These are phyloP conservation scores for Chascanopsetta lugubris DNA, from an alignment of 2,113 vertebrate species.

Conservation along the genomic window DNA sequence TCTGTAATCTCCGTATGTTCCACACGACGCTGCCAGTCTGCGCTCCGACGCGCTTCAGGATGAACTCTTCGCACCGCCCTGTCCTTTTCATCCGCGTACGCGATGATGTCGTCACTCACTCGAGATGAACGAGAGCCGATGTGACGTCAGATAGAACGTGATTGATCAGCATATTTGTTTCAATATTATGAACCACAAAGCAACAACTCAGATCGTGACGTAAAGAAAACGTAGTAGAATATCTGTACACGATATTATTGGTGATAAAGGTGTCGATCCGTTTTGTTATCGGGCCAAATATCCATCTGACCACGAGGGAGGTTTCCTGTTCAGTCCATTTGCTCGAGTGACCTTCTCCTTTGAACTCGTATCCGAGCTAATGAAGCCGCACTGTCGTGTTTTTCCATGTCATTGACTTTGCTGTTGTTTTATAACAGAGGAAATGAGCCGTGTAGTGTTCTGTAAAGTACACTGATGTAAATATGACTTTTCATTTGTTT, in stretches of 20 bases:
- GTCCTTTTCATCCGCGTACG: no score
- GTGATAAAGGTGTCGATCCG: neutral
- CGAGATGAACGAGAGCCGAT: neutral
- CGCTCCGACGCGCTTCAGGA: no score
- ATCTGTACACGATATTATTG: neutral
- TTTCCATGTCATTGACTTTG: conserved; percentile 12
- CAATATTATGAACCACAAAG: no score
- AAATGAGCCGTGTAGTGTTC: conserved; percentile 18
- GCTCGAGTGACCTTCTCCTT: conserved; percentile 9
- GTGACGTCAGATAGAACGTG: neutral
- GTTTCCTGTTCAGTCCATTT: neutral
- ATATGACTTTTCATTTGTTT: conserved; percentile 45
- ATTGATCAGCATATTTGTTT: no score
- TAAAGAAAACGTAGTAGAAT: neutral
- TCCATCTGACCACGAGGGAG: neutral
- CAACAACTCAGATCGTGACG: neutral
- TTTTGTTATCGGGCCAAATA: neutral
- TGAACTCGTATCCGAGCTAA: neutral
- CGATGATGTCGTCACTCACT: neutral
- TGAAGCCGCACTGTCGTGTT: conserved; percentile 7
- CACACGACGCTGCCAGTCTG: neutral
- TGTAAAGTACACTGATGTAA: conserved; percentile 48
- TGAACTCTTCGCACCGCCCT: no score
- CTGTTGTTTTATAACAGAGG: conserved; percentile 53
- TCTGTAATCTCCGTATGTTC: no score